Percentiles rank a stretch among this genome's conserved stretches.
phyloP scores from a whole-genome alignment of 2,113 vertebrate species.

The Mystacornis crossleyi region DNA sequence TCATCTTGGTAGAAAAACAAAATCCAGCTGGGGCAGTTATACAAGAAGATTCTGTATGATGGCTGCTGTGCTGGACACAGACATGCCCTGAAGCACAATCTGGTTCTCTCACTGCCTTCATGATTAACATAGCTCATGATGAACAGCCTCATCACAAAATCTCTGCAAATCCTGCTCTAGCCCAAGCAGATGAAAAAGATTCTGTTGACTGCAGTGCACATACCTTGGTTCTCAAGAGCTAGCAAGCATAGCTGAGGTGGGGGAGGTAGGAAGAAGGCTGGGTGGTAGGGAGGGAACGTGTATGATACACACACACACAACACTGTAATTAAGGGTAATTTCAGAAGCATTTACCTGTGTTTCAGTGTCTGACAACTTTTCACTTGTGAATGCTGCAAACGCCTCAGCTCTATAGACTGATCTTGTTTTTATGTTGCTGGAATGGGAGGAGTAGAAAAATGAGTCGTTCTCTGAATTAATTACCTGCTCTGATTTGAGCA shows the following conservation, averaged over 20 bases:
- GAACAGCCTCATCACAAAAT: neutral
- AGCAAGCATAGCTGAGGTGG: conserved; percentile 5
- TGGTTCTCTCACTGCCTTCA: neutral
- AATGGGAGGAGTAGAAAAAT: conserved; percentile 30
- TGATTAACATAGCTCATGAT: neutral
- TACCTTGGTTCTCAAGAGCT: neutral
- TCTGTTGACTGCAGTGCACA: neutral
- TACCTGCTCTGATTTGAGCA: neutral
- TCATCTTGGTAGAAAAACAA: neutral
- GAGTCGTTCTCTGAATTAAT: conserved; percentile 37
- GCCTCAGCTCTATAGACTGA: neutral
- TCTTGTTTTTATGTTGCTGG: conserved; percentile 6
- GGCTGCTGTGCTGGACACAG: neutral
- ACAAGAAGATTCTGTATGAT: neutral
- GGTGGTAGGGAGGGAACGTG: conserved; percentile 34
- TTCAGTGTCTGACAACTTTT: conserved; percentile 50
- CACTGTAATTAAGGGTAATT: conserved; percentile 54
- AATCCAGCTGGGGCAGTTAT: neutral
- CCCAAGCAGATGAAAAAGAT: neutral
- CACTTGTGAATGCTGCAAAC: neutral
- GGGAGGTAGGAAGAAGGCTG: conserved; percentile 31
- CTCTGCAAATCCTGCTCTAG: neutral
- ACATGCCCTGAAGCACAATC: neutral
- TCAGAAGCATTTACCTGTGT: conserved; percentile 55
- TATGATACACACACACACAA: conserved; percentile 9